Percentiles rank a stretch among this genome's conserved stretches.
Evolutionary conservation across 2,113 vertebrate genomes (phyloP).

Genomic region (Axis porcinus): DNA sequence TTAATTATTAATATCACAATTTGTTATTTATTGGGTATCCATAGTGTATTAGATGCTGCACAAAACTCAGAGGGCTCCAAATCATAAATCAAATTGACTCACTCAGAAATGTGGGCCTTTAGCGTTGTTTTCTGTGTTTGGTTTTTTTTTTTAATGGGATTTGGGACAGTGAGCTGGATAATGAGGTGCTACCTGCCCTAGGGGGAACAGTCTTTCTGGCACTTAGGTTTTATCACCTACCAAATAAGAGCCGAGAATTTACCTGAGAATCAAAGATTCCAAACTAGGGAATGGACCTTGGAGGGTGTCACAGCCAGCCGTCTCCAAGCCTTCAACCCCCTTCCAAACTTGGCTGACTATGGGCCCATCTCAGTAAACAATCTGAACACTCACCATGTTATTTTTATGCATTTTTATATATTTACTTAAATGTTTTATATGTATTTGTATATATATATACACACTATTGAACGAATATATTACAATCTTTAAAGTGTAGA

Average conservation of each 20-base stretch:
- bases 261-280: not conserved
- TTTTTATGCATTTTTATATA: not conserved
- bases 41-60: slow-evolving; percentile 54
- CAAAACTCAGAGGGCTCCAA: slow-evolving; percentile 16
- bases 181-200: not conserved
- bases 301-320: not conserved
- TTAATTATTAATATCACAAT: slow-evolving; percentile 67
- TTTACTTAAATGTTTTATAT: not conserved
- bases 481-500: not conserved
- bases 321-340: not conserved
- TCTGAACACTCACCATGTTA: not conserved
- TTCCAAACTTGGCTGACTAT: not conserved
- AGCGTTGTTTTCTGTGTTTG: not conserved
- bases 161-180: slow-evolving; percentile 17
- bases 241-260: not conserved
- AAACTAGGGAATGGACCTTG: not conserved
- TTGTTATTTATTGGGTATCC: slow-evolving; percentile 66
- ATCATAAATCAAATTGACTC: slow-evolving; percentile 53
- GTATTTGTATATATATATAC: not conserved
- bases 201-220: not conserved
- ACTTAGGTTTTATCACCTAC: not conserved
- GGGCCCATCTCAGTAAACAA: not conserved
- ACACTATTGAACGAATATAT: not conserved
- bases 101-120: slow-evolving; percentile 7
- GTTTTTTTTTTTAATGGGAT: not conserved